Percentiles rank a stretch among this genome's conserved stretches.
Conservation (phyloP, 2,888 invertebrate genomes). For the Microctonus aethiopoides region DNA sequence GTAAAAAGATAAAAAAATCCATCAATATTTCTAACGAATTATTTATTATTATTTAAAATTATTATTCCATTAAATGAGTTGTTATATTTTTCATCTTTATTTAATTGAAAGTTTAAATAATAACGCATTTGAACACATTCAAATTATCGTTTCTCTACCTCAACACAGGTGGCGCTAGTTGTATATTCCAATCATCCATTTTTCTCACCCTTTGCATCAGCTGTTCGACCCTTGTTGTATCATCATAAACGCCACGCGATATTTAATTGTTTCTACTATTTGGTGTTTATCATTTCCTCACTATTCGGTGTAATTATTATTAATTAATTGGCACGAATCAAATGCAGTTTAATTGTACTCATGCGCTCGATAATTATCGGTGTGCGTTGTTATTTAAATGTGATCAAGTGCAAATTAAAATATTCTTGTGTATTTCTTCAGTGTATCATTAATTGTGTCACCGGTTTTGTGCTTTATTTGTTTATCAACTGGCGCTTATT, state of each 20-base stretch:
- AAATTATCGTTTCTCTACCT: constrained; percentile 4
- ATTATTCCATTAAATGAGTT: background rate
- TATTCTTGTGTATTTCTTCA: background rate
- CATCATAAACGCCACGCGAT: constrained; percentile 22
- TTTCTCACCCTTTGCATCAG: constrained; percentile 20
- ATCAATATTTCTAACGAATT: background rate
- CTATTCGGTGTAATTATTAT: background rate
- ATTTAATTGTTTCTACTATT: constrained; percentile 14
- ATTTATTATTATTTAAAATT: background rate
- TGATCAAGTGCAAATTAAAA: constrained; percentile 17
- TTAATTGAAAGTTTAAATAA: background rate
- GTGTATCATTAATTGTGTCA: constrained; percentile 5
- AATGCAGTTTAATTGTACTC: background rate
- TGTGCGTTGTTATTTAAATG: constrained; percentile 3
- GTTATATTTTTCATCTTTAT: background rate
- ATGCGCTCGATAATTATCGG: background rate
- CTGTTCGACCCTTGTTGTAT: constrained; percentile 19
- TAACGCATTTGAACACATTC: background rate
- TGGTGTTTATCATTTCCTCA: background rate
- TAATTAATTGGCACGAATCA: background rate
- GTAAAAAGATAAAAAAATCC: too few relatives aligned
- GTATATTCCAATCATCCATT: background rate
- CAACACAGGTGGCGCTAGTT: constrained; percentile 9
- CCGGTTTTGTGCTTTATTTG: constrained; percentile 7
- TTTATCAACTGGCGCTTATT: constrained; percentile 14